Evolutionary conservation across 1,140 invertebrate species (phyloP).

Genomic region (Maconellicoccus hirsutus): DNA sequence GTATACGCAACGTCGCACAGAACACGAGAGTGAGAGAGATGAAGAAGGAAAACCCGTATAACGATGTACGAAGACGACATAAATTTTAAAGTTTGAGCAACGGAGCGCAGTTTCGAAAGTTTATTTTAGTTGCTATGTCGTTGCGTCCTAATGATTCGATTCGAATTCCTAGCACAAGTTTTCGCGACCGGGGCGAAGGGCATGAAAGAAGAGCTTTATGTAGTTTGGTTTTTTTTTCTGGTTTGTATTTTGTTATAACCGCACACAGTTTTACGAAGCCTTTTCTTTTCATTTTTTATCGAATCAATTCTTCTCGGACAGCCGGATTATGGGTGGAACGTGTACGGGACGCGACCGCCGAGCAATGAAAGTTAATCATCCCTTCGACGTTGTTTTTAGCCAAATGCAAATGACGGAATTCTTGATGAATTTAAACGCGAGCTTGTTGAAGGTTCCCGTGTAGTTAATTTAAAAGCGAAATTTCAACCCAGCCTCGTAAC

Average conservation of each 20-base stretch:
- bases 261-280: constrained; percentile 12
- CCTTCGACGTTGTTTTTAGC: no score
- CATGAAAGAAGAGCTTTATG: constrained; percentile 11
- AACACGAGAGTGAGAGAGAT: background rate
- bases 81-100: constrained; percentile 22
- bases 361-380: constrained; percentile 1
- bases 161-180: constrained; percentile 20
- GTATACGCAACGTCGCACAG: background rate
- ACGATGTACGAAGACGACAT: constrained; percentile 22
- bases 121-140: constrained; percentile 20
- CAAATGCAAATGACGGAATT: no score
- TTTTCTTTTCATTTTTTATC: constrained; percentile 21
- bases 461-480: no score
- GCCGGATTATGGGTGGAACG: background rate
- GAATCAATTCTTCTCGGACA: constrained; percentile 16
- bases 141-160: constrained; percentile 22
- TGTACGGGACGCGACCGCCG: background rate
- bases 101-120: constrained; percentile 21
- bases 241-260: constrained; percentile 5
- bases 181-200: background rate
- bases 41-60: background rate
- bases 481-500: no score
- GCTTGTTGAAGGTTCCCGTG: no score
- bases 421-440: no score
- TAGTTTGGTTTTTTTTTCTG: constrained; percentile 12